Conservation (phyloP, 2,113 vertebrate species). For the Aegotheles bennettii region DNA sequence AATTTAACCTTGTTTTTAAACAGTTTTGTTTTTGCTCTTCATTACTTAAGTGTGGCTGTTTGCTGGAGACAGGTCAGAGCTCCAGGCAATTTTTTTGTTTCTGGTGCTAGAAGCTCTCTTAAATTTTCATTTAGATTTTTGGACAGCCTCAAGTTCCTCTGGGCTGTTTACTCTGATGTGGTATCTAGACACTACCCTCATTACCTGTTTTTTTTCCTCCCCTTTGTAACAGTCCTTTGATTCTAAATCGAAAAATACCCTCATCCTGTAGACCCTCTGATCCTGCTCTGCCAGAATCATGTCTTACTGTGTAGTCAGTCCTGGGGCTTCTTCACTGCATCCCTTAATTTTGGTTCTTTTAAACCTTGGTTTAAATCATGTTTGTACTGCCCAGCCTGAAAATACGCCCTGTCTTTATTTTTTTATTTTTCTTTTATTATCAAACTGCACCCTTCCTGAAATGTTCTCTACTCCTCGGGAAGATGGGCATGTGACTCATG, state of each 20-base stretch:
- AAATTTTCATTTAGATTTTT: conserved; percentile 22
- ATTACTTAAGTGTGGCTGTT: not conserved
- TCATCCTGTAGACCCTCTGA: not conserved
- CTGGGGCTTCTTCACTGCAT: not conserved
- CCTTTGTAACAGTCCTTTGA: not conserved
- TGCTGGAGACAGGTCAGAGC: not conserved
- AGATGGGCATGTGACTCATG: not conserved
- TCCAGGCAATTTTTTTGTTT: not conserved
- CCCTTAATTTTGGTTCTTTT: conserved; percentile 9
- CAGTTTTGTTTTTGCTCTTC: not conserved
- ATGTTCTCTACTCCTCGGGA: not conserved
- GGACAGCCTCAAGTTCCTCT: conserved; percentile 6
- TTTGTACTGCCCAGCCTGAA: not conserved
- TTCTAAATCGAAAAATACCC: not conserved
- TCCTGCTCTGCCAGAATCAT: not conserved
- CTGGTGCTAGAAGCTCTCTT: not conserved
- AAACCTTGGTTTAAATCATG: not conserved
- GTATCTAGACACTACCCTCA: conserved; percentile 10
- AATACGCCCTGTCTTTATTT: not conserved
- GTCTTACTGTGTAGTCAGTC: not conserved
- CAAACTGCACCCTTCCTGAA: not conserved
- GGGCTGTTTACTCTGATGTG: conserved; percentile 14
- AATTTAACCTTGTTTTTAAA: not conserved
- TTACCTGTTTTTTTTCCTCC: not conserved
- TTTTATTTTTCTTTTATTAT: not conserved